These are phyloP conservation scores for Ditylenchus dipsaci DNA, from an alignment of 1,140 invertebrate genomes.

Conservation along the genomic window DNA sequence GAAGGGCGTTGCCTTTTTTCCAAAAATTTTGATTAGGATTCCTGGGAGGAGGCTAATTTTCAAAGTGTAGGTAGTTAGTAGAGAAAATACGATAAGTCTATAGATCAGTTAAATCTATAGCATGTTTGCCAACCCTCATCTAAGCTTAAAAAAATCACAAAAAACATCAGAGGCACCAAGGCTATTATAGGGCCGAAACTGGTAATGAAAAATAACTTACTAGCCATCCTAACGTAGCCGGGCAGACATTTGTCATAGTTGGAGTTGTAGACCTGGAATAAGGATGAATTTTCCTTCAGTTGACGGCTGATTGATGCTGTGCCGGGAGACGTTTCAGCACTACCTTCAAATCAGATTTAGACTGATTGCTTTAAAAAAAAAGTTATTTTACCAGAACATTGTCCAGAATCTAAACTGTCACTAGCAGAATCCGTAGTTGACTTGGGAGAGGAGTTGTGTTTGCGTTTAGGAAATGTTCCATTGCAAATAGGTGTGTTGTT, in stretches of 20 bases:
- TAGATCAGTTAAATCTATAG: too few species aligned
- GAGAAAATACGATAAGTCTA: too few species aligned
- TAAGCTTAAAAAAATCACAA: too few species aligned
- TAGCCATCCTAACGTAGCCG: slow-evolving; percentile 19
- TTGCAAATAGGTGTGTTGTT: not conserved
- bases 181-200: too few species aligned
- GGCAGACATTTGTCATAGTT: slow-evolving; percentile 6
- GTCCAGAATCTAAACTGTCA: slow-evolving; percentile 16
- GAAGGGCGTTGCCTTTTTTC: too few species aligned
- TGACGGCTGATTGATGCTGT: slow-evolving; percentile 1
- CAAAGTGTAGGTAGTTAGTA: too few species aligned
- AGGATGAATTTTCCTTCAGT: not conserved
- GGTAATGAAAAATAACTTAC: slow-evolving; percentile 4
- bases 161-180: too few species aligned
- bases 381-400: slow-evolving; percentile 16
- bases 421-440: slow-evolving; percentile 9
- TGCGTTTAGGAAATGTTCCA: not conserved
- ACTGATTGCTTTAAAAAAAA: not conserved
- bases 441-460: slow-evolving; percentile 7
- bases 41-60: too few species aligned
- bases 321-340: not conserved
- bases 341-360: not conserved
- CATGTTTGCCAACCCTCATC: too few species aligned
- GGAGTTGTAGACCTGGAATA: not conserved
- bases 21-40: too few species aligned